Percentiles rank a stretch among this genome's conserved stretches.
phyloP scores from a whole-genome alignment of 92 coral and sea anemone genomes.

The Epizoanthus ramosus region DNA sequence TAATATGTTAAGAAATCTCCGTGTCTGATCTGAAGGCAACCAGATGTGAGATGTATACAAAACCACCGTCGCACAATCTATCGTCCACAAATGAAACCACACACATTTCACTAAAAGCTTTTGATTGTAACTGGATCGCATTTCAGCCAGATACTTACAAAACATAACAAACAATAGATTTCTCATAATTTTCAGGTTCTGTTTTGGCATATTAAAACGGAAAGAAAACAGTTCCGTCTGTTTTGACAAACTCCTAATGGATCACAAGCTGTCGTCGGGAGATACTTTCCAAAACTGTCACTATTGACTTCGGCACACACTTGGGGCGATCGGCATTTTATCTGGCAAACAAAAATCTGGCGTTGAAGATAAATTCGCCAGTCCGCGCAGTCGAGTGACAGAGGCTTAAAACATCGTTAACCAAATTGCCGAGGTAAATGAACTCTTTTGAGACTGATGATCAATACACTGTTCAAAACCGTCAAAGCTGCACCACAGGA shows the following conservation, averaged over 20 bases:
- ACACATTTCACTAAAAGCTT: constrained; percentile 22
- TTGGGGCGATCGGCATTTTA: constrained; percentile 15
- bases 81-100: too few relatives aligned
- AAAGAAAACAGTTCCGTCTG: constrained; percentile 7
- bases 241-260: constrained; percentile 25
- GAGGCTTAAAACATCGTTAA: constrained; percentile 5
- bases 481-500: not conserved
- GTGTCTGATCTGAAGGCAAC: not conserved
- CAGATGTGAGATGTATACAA: not conserved
- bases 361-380: not conserved
- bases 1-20: not conserved
- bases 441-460: not conserved
- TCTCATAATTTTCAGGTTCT: not conserved
- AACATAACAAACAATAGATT: constrained; percentile 10
- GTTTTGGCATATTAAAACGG: constrained; percentile 4
- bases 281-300: constrained; percentile 4
- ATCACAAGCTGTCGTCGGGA: constrained; percentile 4
- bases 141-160: constrained; percentile 23
- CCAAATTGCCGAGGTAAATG: not conserved
- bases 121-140: constrained; percentile 10
- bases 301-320: not conserved
- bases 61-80: not conserved
- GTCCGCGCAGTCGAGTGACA: not conserved
- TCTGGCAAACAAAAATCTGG: too few relatives aligned
- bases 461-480: not conserved